phyloP scores from a whole-genome alignment of 1,140 invertebrate genomes.

The Zaprionus lachaisei region DNA sequence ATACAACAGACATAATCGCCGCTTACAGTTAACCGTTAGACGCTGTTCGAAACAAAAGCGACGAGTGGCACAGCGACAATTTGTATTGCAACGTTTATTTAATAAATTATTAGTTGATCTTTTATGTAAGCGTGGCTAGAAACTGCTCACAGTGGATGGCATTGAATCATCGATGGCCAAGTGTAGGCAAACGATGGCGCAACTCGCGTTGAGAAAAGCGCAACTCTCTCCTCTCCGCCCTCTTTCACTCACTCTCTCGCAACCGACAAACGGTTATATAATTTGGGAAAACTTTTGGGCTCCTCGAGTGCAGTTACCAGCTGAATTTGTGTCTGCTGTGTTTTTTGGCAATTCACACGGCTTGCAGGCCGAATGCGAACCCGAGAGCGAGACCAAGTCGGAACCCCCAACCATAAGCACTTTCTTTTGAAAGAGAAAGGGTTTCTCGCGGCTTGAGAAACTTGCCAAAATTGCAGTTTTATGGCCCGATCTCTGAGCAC shows the following conservation, averaged over 20 bases:
- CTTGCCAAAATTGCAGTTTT: constrained; percentile 78
- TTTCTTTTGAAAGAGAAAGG: constrained; percentile 83
- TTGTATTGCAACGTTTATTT: constrained; percentile 71
- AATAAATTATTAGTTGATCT: constrained; percentile 69
- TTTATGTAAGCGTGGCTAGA: constrained; percentile 71
- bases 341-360: constrained; percentile 50
- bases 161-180: constrained; percentile 77
- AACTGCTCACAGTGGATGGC: constrained; percentile 31
- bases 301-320: constrained; percentile 61
- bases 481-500: constrained; percentile 52
- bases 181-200: constrained; percentile 65
- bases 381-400: not conserved
- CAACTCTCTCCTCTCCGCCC: constrained; percentile 19
- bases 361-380: not conserved
- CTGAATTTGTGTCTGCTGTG: constrained; percentile 36
- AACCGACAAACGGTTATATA: constrained; percentile 53
- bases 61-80: constrained; percentile 45
- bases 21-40: constrained; percentile 46
- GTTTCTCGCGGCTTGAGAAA: constrained; percentile 67
- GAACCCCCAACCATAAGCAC: constrained; percentile 39
- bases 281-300: constrained; percentile 68
- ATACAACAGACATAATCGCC: constrained; percentile 61
- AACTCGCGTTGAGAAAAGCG: constrained; percentile 41
- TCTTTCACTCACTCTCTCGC: not conserved
- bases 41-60: constrained; percentile 48